Evolutionary conservation across 2,797 vertebrate genomes (phyloP).

Genomic region (Acridotheres tristis): DNA sequence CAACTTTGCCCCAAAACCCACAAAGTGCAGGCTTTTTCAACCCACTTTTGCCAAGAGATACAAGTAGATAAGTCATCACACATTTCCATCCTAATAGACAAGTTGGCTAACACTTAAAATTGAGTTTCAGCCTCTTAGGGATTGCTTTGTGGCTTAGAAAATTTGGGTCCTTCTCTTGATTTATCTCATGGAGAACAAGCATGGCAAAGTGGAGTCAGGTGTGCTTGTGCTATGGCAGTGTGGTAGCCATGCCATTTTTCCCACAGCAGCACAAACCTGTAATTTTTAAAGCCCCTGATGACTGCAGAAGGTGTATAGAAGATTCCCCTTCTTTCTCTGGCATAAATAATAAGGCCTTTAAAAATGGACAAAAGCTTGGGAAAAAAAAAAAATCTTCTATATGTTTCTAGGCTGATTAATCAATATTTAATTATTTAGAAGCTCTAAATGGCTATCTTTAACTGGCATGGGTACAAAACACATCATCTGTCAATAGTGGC

Average conservation of each 20-base stretch:
- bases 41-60: background rate
- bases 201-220: background rate
- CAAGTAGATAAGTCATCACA: background rate
- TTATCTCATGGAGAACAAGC: background rate
- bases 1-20: background rate
- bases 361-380: conserved; percentile 22
- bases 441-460: conserved; percentile 78
- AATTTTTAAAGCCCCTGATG: background rate
- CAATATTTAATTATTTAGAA: conserved; percentile 89
- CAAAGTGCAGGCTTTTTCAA: background rate
- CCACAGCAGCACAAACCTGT: background rate
- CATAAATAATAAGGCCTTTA: conserved; percentile 62
- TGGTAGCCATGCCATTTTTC: background rate
- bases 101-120: background rate
- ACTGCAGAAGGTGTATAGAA: background rate
- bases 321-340: background rate
- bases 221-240: background rate
- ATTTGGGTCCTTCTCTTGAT: background rate
- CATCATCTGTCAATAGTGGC: conserved; percentile 79
- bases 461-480: conserved; percentile 72
- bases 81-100: background rate
- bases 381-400: conserved; percentile 15
- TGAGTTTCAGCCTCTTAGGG: background rate
- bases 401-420: conserved; percentile 78
- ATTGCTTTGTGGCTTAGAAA: background rate